These are phyloP conservation scores for Carpatolechia fugitivella DNA, from an alignment of 2,888 invertebrate species.

Conservation along the genomic window DNA sequence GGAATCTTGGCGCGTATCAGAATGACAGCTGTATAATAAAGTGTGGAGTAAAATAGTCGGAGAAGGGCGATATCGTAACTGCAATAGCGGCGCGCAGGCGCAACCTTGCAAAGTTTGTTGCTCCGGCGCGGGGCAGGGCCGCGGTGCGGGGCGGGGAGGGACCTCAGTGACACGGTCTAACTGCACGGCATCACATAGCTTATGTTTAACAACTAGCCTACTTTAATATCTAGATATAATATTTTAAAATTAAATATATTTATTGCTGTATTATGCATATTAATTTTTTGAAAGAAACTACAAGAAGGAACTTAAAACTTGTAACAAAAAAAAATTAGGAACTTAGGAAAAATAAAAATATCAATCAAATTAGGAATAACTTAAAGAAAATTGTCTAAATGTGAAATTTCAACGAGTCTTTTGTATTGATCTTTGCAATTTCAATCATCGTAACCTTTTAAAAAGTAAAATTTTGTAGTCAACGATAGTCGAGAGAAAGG, in stretches of 20 bases:
- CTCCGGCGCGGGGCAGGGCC: constrained; percentile 43
- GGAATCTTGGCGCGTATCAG: constrained; percentile 61
- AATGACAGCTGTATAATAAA: constrained; percentile 65
- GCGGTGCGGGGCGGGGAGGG: constrained; percentile 33
- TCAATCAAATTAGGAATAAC: not conserved
- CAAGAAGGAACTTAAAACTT: too few species aligned
- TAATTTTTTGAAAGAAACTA: too few species aligned
- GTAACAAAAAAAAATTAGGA: too few species aligned
- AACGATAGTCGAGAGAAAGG: not conserved
- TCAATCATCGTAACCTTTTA: not conserved
- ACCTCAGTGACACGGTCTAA: constrained; percentile 62
- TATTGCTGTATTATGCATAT: too few species aligned
- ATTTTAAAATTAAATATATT: too few species aligned
- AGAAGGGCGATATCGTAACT: constrained; percentile 76
- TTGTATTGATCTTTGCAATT: not conserved
- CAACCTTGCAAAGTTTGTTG: constrained; percentile 79
- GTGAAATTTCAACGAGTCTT: constrained; percentile 1
- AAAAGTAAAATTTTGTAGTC: too few species aligned
- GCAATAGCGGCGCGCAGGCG: constrained; percentile 66
- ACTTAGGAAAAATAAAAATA: too few species aligned
- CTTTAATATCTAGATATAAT: too few species aligned
- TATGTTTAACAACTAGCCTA: constrained; percentile 4
- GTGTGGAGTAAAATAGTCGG: constrained; percentile 58
- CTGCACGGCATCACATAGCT: constrained; percentile 31
- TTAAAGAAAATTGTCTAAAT: too few species aligned